A percentile compares a stretch with the other conserved stretches of the same genome.
These are phyloP conservation scores for Coregonus ussuriensis DNA, from an alignment of 2,797 vertebrate genomes.

Conservation along the genomic window DNA sequence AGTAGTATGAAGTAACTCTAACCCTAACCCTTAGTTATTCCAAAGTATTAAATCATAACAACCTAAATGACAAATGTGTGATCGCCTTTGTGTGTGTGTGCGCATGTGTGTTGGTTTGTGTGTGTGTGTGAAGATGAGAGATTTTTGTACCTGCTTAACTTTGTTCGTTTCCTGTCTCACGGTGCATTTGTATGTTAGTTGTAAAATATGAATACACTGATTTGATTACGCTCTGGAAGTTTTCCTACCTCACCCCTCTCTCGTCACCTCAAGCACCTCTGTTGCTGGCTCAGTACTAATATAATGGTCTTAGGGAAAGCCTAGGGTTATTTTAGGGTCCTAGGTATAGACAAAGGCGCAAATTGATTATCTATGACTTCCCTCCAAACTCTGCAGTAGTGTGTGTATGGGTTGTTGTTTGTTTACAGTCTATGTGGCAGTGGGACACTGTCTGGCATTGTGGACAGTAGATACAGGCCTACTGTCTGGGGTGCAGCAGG, in stretches of 20 bases:
- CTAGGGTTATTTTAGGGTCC: constrained; percentile 66
- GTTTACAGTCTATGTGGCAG: not conserved
- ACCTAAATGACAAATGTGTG: no score
- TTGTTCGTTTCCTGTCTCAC: not conserved
- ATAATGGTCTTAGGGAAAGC: constrained; percentile 75
- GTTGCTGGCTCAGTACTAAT: constrained; percentile 63
- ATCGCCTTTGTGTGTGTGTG: no score
- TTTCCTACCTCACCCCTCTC: constrained; percentile 8
- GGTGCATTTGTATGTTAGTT: not conserved
- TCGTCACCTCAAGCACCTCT: constrained; percentile 17
- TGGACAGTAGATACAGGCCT: not conserved
- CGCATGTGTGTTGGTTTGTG: no score
- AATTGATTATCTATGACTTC: not conserved
- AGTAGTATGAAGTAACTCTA: not conserved
- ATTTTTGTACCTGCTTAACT: not conserved
- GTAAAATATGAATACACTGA: constrained; percentile 24
- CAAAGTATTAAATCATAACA: no score
- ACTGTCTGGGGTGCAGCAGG: not conserved
- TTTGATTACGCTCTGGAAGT: constrained; percentile 42
- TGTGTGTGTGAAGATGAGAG: not conserved
- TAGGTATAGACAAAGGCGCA: constrained; percentile 7
- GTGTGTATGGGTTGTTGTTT: not conserved
- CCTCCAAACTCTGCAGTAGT: not conserved
- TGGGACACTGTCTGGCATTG: not conserved
- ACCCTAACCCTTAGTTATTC: no score